Percentiles rank a stretch among this genome's conserved stretches.
Evolutionary conservation across 1,140 invertebrate genomes (phyloP).

Genomic region (Trichogramma pretiosum): DNA sequence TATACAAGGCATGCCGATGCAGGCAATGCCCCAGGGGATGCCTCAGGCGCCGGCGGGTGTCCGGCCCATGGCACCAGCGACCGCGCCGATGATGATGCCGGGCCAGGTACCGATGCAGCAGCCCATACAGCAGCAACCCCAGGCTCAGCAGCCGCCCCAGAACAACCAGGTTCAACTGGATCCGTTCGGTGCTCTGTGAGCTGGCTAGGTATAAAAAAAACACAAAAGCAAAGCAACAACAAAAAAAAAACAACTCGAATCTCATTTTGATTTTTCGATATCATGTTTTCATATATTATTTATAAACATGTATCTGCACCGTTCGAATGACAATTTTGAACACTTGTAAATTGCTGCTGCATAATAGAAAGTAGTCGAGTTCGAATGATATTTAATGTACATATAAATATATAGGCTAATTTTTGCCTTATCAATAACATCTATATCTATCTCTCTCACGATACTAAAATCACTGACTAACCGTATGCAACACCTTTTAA

Average conservation of each 20-base stretch:
- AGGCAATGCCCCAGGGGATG: constrained; percentile 35
- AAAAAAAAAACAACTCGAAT: no score
- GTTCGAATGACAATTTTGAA: no score
- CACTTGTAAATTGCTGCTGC: no score
- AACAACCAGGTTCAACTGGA: constrained; percentile 42
- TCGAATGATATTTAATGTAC: no score
- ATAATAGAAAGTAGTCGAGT: no score
- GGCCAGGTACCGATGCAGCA: constrained; percentile 33
- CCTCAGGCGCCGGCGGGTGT: constrained; percentile 32
- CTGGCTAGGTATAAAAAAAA: constrained; percentile 35
- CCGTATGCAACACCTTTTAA: no score
- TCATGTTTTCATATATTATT: no score
- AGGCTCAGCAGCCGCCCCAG: constrained; percentile 29
- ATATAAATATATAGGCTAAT: background rate
- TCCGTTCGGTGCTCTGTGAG: constrained; percentile 47
- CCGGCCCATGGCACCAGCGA: constrained; percentile 19
- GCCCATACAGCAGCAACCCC: constrained; percentile 31
- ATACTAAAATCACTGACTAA: constrained; percentile 13
- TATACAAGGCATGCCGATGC: constrained; percentile 39
- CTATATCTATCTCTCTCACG: background rate
- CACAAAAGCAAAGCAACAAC: no score
- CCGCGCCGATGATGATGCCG: constrained; percentile 31
- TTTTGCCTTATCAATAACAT: constrained; percentile 11
- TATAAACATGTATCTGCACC: no score
- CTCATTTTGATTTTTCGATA: no score